Percentiles rank a stretch among this genome's conserved stretches.
phyloP scores from a whole-genome alignment of 2,888 invertebrate species.

The Eulithis testata region DNA sequence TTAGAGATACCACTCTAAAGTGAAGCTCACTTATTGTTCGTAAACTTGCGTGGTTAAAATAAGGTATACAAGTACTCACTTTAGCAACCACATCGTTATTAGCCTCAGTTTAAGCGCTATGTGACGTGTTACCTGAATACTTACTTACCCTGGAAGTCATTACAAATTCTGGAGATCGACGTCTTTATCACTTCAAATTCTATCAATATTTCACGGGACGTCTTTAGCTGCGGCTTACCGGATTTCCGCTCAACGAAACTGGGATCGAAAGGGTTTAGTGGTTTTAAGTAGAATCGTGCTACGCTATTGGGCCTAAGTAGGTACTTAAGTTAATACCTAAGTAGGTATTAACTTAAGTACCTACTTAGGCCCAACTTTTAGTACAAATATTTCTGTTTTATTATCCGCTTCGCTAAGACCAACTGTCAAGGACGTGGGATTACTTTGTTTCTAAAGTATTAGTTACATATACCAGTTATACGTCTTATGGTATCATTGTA shows the following conservation, averaged over 20 bases:
- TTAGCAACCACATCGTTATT: too few relatives aligned
- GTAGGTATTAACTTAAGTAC: neutral
- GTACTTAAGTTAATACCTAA: neutral
- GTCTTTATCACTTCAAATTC: conserved; percentile 37
- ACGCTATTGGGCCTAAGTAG: neutral
- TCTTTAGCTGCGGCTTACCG: conserved; percentile 34
- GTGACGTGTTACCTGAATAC: too few relatives aligned
- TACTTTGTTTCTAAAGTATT: too few relatives aligned
- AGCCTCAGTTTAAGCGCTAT: too few relatives aligned
- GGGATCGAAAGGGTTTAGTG: conserved; percentile 34
- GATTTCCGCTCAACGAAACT: conserved; percentile 34
- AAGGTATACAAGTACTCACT: too few relatives aligned
- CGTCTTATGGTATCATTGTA: neutral
- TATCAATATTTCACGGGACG: conserved; percentile 35
- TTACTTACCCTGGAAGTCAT: conserved; percentile 11
- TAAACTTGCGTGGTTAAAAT: too few relatives aligned
- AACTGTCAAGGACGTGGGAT: too few relatives aligned
- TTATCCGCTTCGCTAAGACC: neutral
- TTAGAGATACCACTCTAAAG: too few relatives aligned
- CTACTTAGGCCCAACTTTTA: neutral
- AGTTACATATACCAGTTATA: too few relatives aligned
- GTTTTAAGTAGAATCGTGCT: conserved; percentile 22
- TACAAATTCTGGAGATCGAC: conserved; percentile 27
- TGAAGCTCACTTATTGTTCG: too few relatives aligned
- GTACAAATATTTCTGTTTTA: neutral